phyloP scores from a whole-genome alignment of 2,113 vertebrate genomes.

The Nannospalax galili region DNA sequence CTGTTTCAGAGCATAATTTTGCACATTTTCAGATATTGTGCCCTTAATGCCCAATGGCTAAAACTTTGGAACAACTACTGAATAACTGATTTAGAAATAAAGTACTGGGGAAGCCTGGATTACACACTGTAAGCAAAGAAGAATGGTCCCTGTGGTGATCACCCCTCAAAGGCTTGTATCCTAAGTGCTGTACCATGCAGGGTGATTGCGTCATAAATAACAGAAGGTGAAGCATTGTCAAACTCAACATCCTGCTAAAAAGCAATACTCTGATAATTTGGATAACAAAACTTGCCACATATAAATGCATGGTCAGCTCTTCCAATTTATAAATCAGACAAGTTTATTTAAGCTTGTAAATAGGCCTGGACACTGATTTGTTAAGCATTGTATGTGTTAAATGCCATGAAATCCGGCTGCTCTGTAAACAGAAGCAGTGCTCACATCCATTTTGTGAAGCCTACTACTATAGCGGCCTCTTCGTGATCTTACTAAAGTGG shows the following conservation, averaged over 20 bases:
- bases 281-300: conserved; percentile 39
- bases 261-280: conserved; percentile 63
- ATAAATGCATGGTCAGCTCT: conserved; percentile 67
- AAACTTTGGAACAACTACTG: background rate
- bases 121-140: background rate
- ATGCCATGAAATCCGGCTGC: conserved; percentile 54
- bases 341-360: conserved; percentile 71
- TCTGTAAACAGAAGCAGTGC: conserved; percentile 51
- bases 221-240: conserved; percentile 1
- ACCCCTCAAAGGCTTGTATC: background rate
- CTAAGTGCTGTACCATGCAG: background rate
- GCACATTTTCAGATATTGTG: background rate
- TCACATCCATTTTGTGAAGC: background rate
- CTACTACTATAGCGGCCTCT: conserved; percentile 17
- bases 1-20: background rate
- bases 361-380: conserved; percentile 41
- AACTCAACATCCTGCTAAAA: conserved; percentile 42
- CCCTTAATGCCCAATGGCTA: background rate
- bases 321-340: conserved; percentile 72
- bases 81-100: conserved; percentile 47
- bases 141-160: background rate
- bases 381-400: conserved; percentile 70
- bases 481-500: conserved; percentile 38
- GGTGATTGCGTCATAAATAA: background rate
- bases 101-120: conserved; percentile 70